phyloP scores from a whole-genome alignment of 1,140 invertebrate species.

The Potamilus streckersoni region DNA sequence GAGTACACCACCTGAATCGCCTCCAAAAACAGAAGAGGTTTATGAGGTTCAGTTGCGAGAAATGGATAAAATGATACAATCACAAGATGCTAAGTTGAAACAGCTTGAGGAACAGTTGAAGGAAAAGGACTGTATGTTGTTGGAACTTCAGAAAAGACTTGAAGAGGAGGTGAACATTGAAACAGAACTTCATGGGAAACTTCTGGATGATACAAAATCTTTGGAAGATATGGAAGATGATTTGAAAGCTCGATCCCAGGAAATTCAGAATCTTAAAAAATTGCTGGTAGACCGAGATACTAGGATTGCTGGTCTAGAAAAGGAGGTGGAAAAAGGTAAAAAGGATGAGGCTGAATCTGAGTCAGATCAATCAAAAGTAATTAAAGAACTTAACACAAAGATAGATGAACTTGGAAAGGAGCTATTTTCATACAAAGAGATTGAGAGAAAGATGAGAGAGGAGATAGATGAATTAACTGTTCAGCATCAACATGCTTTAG shows the following conservation, averaged over 20 bases:
- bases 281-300: conserved; percentile 28
- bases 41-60: too few relatives aligned
- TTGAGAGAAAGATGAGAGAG: conserved; percentile 28
- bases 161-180: conserved; percentile 22
- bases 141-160: conserved; percentile 34
- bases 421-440: conserved; percentile 22
- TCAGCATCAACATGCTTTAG: conserved; percentile 22
- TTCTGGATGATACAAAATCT: conserved; percentile 26
- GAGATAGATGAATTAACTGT: conserved; percentile 29
- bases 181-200: conserved; percentile 25
- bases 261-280: conserved; percentile 36
- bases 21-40: too few relatives aligned
- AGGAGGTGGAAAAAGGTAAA: conserved; percentile 42
- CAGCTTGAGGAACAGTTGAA: conserved; percentile 11
- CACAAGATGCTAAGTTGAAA: conserved; percentile 25
- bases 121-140: conserved; percentile 23
- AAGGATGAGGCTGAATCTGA: conserved; percentile 29
- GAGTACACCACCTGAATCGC: background rate
- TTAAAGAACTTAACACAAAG: conserved; percentile 32
- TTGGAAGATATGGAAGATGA: conserved; percentile 17
- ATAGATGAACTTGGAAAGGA: conserved; percentile 35
- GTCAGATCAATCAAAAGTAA: conserved; percentile 18
- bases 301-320: conserved; percentile 30
- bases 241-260: conserved; percentile 33
- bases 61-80: conserved; percentile 13